A percentile compares a stretch with the other conserved stretches of the same genome.
These are phyloP conservation scores for Acrobasis consociella DNA, from an alignment of 2,888 invertebrate species.

Conservation along the genomic window DNA sequence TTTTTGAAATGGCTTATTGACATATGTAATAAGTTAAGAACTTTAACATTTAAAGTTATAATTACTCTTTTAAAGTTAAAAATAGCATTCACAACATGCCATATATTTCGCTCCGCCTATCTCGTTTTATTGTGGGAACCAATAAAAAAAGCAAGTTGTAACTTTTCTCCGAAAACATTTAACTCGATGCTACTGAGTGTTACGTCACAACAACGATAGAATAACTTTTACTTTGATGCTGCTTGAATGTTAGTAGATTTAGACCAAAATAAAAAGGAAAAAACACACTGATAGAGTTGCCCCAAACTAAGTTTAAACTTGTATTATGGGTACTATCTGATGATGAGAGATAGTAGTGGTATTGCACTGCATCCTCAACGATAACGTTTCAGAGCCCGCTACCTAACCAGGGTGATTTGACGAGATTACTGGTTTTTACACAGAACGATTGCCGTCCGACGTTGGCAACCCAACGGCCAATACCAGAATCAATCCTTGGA, in stretches of 20 bases:
- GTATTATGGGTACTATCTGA: neutral
- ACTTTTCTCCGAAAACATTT: slow-evolving; percentile 5
- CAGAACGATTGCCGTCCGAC: too few species aligned
- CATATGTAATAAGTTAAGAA: too few species aligned
- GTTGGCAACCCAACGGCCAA: too few species aligned
- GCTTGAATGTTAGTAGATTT: too few species aligned
- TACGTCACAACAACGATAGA: neutral
- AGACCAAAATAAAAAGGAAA: neutral
- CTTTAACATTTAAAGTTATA: too few species aligned
- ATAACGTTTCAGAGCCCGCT: too few species aligned
- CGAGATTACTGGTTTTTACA: too few species aligned
- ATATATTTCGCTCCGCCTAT: slow-evolving; percentile 15
- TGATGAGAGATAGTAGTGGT: too few species aligned
- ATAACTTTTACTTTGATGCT: slow-evolving; percentile 7
- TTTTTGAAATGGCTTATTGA: too few species aligned
- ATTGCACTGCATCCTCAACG: too few species aligned
- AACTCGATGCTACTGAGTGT: neutral
- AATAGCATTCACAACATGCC: neutral
- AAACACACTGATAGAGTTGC: neutral
- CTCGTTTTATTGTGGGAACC: slow-evolving; percentile 6
- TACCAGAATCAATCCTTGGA: too few species aligned
- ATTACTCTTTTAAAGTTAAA: neutral
- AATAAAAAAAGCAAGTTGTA: neutral
- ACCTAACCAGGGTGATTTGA: too few species aligned
- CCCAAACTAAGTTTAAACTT: neutral